Percentiles rank a stretch among this genome's conserved stretches.
Conservation (phyloP, 2,113 vertebrate species). For the Potamarius usumacintae region DNA sequence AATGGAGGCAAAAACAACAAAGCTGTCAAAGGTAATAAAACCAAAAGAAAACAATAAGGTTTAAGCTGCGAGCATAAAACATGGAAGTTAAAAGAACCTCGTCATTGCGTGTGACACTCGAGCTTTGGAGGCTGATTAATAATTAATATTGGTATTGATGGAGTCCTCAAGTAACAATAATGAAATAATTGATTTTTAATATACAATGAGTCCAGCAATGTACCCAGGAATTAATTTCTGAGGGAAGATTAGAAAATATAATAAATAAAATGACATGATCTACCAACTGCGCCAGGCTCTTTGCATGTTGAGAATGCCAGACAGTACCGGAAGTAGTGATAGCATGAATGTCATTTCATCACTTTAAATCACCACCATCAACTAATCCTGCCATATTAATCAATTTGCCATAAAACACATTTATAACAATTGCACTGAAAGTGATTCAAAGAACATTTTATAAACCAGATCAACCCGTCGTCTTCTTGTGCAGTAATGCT, state of each 20-base stretch:
- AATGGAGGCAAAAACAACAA: too few species aligned
- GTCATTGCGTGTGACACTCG: neutral
- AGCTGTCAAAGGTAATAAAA: neutral
- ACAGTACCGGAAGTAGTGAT: neutral
- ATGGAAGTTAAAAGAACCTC: neutral
- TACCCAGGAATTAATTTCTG: neutral
- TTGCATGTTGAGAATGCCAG: neutral
- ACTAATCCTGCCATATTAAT: neutral
- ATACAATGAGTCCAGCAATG: neutral
- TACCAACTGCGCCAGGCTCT: neutral
- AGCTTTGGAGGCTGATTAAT: neutral
- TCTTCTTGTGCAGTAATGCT: neutral
- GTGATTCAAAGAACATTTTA: neutral
- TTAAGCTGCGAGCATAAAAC: neutral
- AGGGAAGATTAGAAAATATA: neutral
- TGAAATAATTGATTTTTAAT: neutral
- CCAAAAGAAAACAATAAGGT: neutral
- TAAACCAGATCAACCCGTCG: neutral
- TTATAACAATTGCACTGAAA: neutral
- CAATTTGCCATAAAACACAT: neutral
- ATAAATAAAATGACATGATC: neutral
- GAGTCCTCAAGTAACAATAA: neutral
- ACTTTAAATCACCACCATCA: neutral
- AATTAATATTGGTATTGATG: constrained; percentile 8
- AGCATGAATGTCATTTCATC: neutral